Evolutionary conservation across 2,888 invertebrate genomes (phyloP).

Genomic region (Lapara coniferarum): DNA sequence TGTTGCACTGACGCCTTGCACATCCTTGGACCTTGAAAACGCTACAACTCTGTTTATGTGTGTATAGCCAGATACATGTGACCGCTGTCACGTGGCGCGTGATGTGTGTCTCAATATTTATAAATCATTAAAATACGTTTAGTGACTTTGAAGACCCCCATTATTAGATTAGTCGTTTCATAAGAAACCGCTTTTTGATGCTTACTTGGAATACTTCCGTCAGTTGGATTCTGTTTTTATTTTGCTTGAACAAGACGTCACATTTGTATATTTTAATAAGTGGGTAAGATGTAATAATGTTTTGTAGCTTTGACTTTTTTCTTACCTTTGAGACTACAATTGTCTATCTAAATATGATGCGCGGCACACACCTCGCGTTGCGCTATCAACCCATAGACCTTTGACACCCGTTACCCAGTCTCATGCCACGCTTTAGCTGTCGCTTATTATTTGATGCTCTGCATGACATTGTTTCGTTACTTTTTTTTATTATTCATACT

Average conservation of each 20-base stretch:
- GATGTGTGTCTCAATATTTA: not conserved
- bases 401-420: conserved; percentile 4
- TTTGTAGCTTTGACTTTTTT: not conserved
- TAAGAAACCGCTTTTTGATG: not conserved
- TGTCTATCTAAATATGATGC: not conserved
- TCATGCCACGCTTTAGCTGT: conserved; percentile 29
- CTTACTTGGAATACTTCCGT: not conserved
- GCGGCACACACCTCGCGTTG: conserved; percentile 13
- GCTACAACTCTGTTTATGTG: conserved; percentile 17
- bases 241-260: not conserved
- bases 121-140: not conserved
- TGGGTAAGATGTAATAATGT: no score
- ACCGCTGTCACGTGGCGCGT: not conserved
- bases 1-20: conserved; percentile 72
- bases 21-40: conserved; percentile 38
- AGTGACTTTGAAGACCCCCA: not conserved
- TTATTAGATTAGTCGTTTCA: not conserved
- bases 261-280: no score
- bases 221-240: not conserved
- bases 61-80: conserved; percentile 8
- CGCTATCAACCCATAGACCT: not conserved
- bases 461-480: not conserved
- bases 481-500: conserved; percentile 6
- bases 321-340: not conserved
- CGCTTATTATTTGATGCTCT: conserved; percentile 24